Conservation (phyloP, 2,797 vertebrate genomes). For the Euthynnus affinis region DNA sequence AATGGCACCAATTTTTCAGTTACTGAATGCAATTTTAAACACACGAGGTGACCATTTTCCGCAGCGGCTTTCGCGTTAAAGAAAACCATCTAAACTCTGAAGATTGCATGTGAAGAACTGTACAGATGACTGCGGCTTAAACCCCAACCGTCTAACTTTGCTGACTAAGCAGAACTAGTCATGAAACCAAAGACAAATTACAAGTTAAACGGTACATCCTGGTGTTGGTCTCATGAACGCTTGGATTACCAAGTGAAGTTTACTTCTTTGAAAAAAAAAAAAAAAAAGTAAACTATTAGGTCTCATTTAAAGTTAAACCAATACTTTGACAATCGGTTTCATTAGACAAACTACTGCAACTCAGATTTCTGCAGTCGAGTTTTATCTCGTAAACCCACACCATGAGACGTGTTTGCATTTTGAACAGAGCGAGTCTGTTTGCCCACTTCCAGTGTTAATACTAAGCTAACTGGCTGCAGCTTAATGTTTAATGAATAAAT, state of each 20-base stretch:
- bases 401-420: neutral
- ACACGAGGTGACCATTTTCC: neutral
- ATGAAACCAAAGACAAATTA: neutral
- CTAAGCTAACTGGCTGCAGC: neutral
- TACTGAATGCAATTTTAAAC: conserved; percentile 10
- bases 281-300: too few species aligned
- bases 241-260: neutral
- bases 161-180: neutral
- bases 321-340: neutral
- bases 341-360: neutral
- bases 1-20: neutral
- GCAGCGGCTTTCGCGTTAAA: neutral
- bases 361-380: too few species aligned
- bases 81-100: too few species aligned
- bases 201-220: neutral
- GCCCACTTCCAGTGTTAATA: neutral
- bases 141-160: neutral
- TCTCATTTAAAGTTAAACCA: neutral
- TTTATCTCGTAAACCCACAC: neutral
- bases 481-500: neutral
- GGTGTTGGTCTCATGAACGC: neutral
- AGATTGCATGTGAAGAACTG: neutral
- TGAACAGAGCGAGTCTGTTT: too few species aligned
- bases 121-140: neutral
- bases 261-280: too few species aligned